phyloP scores from a whole-genome alignment of 2,888 invertebrate species.

The Drosophila emarginata region DNA sequence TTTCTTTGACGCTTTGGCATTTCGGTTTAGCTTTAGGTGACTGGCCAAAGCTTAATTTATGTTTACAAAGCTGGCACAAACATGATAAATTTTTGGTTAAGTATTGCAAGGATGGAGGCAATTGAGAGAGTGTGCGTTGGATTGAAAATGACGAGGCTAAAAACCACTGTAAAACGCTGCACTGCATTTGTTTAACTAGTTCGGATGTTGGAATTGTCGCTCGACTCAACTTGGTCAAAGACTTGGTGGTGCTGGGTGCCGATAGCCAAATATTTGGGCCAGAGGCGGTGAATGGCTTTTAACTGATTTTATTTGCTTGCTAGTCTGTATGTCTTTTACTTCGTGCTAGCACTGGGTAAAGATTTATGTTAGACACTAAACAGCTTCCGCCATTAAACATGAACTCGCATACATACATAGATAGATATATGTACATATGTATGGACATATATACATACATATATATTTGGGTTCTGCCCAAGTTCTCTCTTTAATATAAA shows the following conservation, averaged over 20 bases:
- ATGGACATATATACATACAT: not conserved
- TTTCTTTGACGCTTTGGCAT: not conserved
- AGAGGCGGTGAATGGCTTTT: not conserved
- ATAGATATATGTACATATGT: conserved; percentile 36
- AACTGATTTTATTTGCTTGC: conserved; percentile 5
- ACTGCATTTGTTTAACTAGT: conserved; percentile 67
- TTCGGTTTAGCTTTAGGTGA: not conserved
- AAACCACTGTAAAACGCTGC: conserved; percentile 22
- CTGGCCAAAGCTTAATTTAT: conserved; percentile 57
- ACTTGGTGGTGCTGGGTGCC: conserved; percentile 10
- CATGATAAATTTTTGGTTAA: conserved; percentile 57
- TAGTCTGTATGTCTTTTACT: conserved; percentile 1
- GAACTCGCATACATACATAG: conserved; percentile 67
- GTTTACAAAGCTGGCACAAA: conserved; percentile 50
- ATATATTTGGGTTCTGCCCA: conserved; percentile 7
- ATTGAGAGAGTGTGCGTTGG: too few relatives aligned
- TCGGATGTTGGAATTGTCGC: conserved; percentile 4
- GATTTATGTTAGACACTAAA: conserved; percentile 76
- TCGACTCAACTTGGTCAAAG: not conserved
- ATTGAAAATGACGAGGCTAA: not conserved
- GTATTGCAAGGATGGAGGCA: conserved; percentile 18
- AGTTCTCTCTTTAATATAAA: conserved; percentile 73
- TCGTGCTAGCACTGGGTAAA: conserved; percentile 43
- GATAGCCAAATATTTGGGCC: conserved; percentile 63
- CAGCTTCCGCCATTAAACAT: conserved; percentile 77